Percentiles rank a stretch among this genome's conserved stretches.
phyloP scores from a whole-genome alignment of 2,113 vertebrate genomes.

The Bos indicus region DNA sequence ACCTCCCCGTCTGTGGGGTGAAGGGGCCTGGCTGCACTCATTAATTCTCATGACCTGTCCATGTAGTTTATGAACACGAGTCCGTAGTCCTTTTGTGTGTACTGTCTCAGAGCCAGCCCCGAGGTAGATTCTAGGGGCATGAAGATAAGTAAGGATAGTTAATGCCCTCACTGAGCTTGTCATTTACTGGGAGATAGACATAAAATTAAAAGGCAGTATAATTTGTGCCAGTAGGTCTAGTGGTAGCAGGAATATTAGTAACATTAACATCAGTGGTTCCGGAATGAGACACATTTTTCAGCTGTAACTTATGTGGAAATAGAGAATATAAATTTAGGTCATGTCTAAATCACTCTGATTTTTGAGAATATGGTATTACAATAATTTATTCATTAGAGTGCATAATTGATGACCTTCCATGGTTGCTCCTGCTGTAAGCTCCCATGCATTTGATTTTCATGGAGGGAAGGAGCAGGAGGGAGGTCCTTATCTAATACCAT shows the following conservation, averaged over 20 bases:
- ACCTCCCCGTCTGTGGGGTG: neutral
- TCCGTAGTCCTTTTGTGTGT: neutral
- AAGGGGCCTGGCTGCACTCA: neutral
- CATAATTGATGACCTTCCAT: neutral
- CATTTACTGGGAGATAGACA: neutral
- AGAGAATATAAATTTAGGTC: constrained; percentile 8
- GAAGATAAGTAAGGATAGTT: neutral
- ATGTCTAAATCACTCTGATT: neutral
- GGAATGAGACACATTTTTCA: neutral
- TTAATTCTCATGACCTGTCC: neutral
- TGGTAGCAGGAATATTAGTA: neutral
- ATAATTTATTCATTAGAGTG: neutral
- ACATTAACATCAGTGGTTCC: neutral
- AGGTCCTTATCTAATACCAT: neutral
- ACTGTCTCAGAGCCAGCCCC: neutral
- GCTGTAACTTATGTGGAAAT: neutral
- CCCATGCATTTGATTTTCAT: neutral
- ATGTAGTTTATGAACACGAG: neutral
- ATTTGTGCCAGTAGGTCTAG: neutral
- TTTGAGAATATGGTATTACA: neutral
- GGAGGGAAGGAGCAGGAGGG: neutral
- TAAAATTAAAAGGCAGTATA: neutral
- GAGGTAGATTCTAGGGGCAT: neutral
- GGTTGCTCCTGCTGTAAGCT: neutral
- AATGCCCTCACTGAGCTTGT: neutral